These are phyloP conservation scores for Neuroscelio doddi DNA, from an alignment of 2,888 invertebrate species.

Conservation along the genomic window DNA sequence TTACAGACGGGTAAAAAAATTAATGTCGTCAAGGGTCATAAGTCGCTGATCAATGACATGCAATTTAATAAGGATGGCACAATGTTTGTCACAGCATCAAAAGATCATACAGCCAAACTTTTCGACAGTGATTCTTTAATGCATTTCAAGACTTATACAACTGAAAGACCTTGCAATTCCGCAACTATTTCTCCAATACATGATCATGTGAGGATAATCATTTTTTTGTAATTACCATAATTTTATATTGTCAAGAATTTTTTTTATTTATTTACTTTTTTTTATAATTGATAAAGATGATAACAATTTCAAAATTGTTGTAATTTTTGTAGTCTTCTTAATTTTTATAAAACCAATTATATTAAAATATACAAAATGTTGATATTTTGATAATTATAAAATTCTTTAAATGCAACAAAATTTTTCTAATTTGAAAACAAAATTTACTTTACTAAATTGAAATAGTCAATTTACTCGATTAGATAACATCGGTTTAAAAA, in stretches of 20 bases:
- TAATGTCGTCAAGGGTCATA: conserved; percentile 86
- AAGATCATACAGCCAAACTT: conserved; percentile 95
- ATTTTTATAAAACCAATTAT: neutral
- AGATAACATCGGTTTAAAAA: too few relatives aligned
- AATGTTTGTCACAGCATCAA: conserved; percentile 98
- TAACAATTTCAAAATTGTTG: neutral
- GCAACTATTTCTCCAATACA: conserved; percentile 96
- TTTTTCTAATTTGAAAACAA: too few relatives aligned
- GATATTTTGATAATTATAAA: too few relatives aligned
- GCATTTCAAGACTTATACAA: conserved; percentile 95
- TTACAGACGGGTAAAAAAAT: conserved; percentile 86
- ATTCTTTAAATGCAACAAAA: too few relatives aligned
- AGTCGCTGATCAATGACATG: conserved; percentile 94
- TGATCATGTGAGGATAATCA: conserved; percentile 89
- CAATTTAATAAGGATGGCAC: conserved; percentile 94
- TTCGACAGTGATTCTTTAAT: conserved; percentile 92
- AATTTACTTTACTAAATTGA: too few relatives aligned
- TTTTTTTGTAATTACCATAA: too few relatives aligned
- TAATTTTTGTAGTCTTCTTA: neutral
- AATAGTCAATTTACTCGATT: too few relatives aligned
- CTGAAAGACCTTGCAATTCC: conserved; percentile 98
- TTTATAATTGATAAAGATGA: neutral
- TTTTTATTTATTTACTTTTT: conserved; percentile 9
- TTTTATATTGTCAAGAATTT: too few relatives aligned
- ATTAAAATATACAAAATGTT: too few relatives aligned